Evolutionary conservation across 2,113 vertebrate species (phyloP).

Genomic region (Atractosteus spatula): DNA sequence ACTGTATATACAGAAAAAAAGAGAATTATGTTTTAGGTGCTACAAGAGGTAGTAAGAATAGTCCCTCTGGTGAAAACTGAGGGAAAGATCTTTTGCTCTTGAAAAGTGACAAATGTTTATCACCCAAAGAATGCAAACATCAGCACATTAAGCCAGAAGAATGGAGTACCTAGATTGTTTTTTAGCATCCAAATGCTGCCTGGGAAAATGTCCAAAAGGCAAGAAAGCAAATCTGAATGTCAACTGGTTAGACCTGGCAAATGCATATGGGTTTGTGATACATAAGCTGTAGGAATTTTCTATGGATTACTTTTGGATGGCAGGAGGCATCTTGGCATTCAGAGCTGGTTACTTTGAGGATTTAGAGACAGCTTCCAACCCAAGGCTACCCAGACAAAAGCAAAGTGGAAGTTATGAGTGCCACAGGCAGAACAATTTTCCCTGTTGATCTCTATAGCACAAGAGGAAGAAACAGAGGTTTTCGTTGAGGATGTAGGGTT

Average conservation of each 20-base stretch:
- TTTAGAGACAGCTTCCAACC: constrained; percentile 47
- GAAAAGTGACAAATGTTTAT: constrained; percentile 45
- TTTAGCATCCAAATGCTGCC: constrained; percentile 47
- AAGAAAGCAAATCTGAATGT: constrained; percentile 59
- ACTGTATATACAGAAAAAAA: too few relatives aligned
- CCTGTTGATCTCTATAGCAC: too few relatives aligned
- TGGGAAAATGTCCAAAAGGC: constrained; percentile 30
- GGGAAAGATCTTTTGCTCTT: constrained; percentile 1
- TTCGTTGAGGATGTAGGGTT: too few relatives aligned
- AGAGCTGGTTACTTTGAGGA: constrained; percentile 58
- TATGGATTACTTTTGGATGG: constrained; percentile 71
- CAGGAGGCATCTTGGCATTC: constrained; percentile 60
- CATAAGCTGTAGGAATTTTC: constrained; percentile 71
- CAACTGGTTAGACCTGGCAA: constrained; percentile 45
- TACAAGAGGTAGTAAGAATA: too few relatives aligned
- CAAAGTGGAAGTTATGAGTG: constrained; percentile 5
- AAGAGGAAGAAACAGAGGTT: too few relatives aligned
- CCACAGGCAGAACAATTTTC: neutral
- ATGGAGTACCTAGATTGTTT: constrained; percentile 49
- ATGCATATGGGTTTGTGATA: constrained; percentile 42
- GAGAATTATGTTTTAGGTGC: too few relatives aligned
- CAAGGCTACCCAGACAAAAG: constrained; percentile 42
- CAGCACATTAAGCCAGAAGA: constrained; percentile 50
- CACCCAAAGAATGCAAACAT: constrained; percentile 41
- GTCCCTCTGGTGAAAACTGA: too few relatives aligned